Evolutionary conservation across 2,113 vertebrate species (phyloP).

Genomic region (Oreochromis spilurus): DNA sequence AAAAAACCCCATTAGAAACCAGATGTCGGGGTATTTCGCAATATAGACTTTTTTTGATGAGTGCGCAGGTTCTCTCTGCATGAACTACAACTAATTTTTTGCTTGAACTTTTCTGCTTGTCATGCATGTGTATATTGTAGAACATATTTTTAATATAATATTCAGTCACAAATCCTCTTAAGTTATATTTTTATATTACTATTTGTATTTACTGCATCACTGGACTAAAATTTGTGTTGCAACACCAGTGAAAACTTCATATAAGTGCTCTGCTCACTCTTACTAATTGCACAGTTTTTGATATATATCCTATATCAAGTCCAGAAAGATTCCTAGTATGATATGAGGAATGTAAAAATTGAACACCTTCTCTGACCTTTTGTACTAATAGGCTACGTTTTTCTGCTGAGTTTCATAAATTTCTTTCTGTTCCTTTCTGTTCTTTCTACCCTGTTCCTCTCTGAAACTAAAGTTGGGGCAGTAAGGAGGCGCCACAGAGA

Average conservation of each 20-base stretch:
- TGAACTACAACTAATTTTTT: neutral
- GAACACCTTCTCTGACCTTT: neutral
- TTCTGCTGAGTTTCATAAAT: neutral
- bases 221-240: neutral
- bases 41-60: neutral
- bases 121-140: fast-evolving
- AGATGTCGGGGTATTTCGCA: neutral
- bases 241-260: neutral
- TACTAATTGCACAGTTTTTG: neutral
- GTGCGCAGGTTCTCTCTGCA: neutral
- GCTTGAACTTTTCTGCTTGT: neutral
- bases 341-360: neutral
- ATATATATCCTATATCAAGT: neutral
- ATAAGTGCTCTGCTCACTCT: neutral
- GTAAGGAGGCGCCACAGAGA: constrained; percentile 56
- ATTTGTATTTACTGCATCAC: neutral
- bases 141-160: neutral
- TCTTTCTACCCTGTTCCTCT: neutral
- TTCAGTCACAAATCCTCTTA: neutral
- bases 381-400: neutral
- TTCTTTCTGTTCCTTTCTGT: neutral
- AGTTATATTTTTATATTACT: neutral
- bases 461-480: neutral
- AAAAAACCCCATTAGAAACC: fast-evolving
- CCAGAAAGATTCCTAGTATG: neutral